Evolutionary conservation across 2,797 vertebrate genomes (phyloP), one percentile per base, ranked within the genome.

Genomic region (Tragopan temminckii): DNA sequence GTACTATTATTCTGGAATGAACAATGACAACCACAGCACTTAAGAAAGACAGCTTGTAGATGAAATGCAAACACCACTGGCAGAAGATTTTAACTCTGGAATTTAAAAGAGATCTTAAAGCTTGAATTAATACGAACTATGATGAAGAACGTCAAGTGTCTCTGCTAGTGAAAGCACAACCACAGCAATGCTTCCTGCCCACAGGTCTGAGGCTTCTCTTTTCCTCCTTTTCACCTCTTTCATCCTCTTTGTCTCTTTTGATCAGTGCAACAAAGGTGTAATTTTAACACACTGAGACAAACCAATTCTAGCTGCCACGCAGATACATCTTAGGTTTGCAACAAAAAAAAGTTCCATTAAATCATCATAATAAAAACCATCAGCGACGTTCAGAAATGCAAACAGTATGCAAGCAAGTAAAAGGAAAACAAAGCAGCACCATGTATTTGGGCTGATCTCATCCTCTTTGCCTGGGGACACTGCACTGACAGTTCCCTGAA

Each of bases 121-220:
- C 69, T 75, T 12, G 23, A 64, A 12, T 43, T 69, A 46, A 55
- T 10, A n/a, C 43, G 45, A 53, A 69, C 40, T n/a, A 9, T 19
- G 52, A 61, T 1, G 17, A 78, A 87, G 81, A 76, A 79, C 0
- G 1, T 36, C 27, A 20, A 23, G 50, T 10, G n/a, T 50, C 57
- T 52, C 40, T 43, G 62, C 46, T 45, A 46, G 40, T 25, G 66
- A 94, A 61, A 89, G 79, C 79, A 61, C 61, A 61, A 50, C 63
- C 52, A 57, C 16, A 85, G 35, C 45, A 57, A 43, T 10, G 69
- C 71, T 18, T 77, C 70, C 91, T 89, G 89, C 82, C 72, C 84
- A 52, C 53, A 36, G 25, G 43, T 9, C 61, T 11, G 50, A 82
- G 48, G 53, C 64, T 87, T 89, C 45, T 55, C 58, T 52, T 79